A percentile compares a stretch with the other conserved stretches of the same genome.
phyloP scores from a whole-genome alignment of 2,888 invertebrate species.

The Acanthosoma haemorrhoidale region DNA sequence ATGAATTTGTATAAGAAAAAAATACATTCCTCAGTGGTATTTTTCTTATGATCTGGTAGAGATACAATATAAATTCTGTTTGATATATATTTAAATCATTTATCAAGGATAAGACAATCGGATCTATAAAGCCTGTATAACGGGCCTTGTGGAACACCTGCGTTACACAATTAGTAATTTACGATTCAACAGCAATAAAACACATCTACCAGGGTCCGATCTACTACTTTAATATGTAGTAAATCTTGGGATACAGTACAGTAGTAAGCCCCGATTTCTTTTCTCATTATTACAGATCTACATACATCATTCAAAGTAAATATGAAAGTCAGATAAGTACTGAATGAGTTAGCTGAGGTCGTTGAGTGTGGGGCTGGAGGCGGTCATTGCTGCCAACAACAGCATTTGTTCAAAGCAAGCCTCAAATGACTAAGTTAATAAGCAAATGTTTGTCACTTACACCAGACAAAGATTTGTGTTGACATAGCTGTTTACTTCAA shows the following conservation, averaged over 20 bases:
- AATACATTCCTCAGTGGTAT: too few species aligned
- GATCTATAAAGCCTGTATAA: background rate
- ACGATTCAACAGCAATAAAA: background rate
- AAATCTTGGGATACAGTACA: background rate
- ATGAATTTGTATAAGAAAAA: too few species aligned
- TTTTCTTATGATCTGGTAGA: too few species aligned
- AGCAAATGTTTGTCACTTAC: constrained; percentile 8
- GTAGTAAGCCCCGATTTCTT: too few species aligned
- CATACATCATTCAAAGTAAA: background rate
- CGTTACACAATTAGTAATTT: background rate
- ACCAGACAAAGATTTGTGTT: constrained; percentile 2
- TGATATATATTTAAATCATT: too few species aligned
- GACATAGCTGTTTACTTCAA: background rate
- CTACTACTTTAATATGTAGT: background rate
- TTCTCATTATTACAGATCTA: background rate
- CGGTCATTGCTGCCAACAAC: background rate
- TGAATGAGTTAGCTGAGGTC: too few species aligned
- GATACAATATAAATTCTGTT: too few species aligned
- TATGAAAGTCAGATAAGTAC: background rate
- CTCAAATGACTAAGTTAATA: constrained; percentile 2
- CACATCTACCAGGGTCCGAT: background rate
- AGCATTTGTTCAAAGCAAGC: constrained; percentile 7
- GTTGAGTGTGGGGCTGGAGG: too few species aligned
- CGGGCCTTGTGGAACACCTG: background rate
- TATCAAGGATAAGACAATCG: background rate